These are phyloP conservation scores for Podiceps cristatus DNA, from an alignment of 2,113 vertebrate species.

Conservation along the genomic window DNA sequence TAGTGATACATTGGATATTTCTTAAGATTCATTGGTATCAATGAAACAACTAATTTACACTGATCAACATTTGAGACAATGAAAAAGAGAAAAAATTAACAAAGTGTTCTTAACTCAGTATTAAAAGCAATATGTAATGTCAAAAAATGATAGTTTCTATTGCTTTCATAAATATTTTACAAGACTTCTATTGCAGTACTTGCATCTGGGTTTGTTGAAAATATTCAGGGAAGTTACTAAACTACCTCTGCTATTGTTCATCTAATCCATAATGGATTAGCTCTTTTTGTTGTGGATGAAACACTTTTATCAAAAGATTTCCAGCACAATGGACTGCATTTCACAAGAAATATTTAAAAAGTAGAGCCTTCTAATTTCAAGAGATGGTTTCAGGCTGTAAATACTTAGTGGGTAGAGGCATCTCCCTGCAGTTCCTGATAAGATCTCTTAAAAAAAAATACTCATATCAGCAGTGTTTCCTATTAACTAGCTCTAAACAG, in stretches of 20 bases:
- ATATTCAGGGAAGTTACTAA: neutral
- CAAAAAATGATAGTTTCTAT: neutral
- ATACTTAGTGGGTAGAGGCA: neutral
- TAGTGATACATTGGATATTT: neutral
- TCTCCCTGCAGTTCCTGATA: neutral
- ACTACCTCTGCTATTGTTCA: neutral
- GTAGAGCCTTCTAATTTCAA: neutral
- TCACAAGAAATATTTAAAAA: neutral
- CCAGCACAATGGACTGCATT: neutral
- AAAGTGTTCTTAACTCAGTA: neutral
- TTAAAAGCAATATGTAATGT: neutral
- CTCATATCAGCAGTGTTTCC: neutral
- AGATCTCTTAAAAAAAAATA: neutral
- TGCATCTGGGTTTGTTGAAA: neutral
- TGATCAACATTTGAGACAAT: neutral
- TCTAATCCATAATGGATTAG: neutral
- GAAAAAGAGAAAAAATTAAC: rapidly evolving
- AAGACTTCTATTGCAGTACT: neutral
- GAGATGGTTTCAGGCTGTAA: neutral
- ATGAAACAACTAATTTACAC: neutral
- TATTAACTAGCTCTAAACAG: neutral
- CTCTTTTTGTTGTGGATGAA: neutral
- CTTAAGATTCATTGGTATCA: neutral
- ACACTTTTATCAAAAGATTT: neutral
- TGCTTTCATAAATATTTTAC: neutral